These are phyloP conservation scores for Protophormia terraenovae DNA, from an alignment of 2,888 invertebrate species.

Conservation along the genomic window DNA sequence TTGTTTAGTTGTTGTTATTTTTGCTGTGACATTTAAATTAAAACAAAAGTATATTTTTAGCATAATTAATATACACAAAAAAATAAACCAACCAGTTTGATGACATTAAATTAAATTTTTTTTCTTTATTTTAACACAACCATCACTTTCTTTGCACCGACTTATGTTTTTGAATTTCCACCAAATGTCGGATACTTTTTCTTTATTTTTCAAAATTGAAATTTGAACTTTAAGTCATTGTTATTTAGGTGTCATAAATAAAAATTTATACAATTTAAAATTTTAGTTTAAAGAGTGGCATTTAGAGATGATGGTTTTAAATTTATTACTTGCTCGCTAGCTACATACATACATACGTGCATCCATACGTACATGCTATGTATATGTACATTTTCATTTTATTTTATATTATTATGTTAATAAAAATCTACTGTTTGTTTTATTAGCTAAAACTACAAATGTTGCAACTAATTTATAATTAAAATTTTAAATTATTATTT, in stretches of 20 bases:
- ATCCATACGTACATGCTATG: too few relatives aligned
- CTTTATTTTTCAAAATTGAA: background rate
- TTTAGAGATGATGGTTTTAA: too few relatives aligned
- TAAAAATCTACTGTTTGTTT: too few relatives aligned
- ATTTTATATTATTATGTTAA: too few relatives aligned
- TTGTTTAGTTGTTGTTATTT: background rate
- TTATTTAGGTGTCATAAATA: background rate
- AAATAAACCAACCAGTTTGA: constrained; percentile 5
- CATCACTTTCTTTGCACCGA: constrained; percentile 36
- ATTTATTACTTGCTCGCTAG: too few relatives aligned
- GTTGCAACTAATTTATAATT: background rate
- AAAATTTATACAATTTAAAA: background rate
- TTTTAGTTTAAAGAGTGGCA: background rate
- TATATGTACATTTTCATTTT: too few relatives aligned
- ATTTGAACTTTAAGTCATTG: background rate
- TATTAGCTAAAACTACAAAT: background rate
- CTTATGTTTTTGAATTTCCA: background rate
- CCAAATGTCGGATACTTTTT: background rate
- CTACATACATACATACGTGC: too few relatives aligned
- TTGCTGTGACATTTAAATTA: constrained; percentile 23
- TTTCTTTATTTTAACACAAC: background rate
- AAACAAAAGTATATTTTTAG: background rate
- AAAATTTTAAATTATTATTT: background rate
- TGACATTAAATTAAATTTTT: too few relatives aligned
- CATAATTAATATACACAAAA: constrained; percentile 32